Evolutionary conservation across 2,113 vertebrate species (phyloP).

Genomic region (Solea solea): DNA sequence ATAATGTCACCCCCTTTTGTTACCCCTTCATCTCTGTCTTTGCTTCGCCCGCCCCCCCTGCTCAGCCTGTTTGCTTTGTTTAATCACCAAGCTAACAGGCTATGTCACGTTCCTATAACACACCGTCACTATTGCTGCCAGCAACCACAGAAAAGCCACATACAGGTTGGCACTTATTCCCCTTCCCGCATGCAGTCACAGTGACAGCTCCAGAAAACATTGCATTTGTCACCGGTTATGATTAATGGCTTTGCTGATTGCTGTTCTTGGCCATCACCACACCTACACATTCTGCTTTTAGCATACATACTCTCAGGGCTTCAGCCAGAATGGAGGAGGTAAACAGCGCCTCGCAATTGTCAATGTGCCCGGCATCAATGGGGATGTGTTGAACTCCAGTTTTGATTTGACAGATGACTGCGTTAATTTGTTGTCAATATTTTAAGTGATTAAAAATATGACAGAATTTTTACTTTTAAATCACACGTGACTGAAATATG

Average conservation of each 20-base stretch:
- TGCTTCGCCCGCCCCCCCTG: constrained; percentile 24
- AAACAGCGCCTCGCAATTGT: constrained; percentile 11
- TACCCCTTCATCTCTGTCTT: constrained; percentile 13
- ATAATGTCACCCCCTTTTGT: background rate
- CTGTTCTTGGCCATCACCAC: constrained; percentile 55
- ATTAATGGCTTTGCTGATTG: constrained; percentile 75
- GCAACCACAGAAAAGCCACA: constrained; percentile 53
- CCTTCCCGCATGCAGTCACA: constrained; percentile 40
- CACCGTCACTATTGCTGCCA: constrained; percentile 45
- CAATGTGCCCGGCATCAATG: constrained; percentile 6
- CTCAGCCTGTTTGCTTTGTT: constrained; percentile 62
- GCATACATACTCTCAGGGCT: constrained; percentile 45
- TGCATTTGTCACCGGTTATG: constrained; percentile 60
- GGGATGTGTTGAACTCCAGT: background rate
- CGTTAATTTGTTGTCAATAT: background rate
- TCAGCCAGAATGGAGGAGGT: constrained; percentile 24
- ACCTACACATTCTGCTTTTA: constrained; percentile 55
- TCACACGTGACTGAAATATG: background rate
- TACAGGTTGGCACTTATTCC: constrained; percentile 48
- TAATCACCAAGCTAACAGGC: constrained; percentile 63
- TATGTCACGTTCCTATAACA: constrained; percentile 63
- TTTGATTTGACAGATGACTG: background rate
- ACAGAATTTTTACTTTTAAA: background rate
- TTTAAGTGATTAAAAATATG: background rate
- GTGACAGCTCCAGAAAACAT: constrained; percentile 57